A percentile compares a stretch with the other conserved stretches of the same genome.
Evolutionary conservation across 2,113 vertebrate species (phyloP).

Genomic region (Lethenteron reissneri): DNA sequence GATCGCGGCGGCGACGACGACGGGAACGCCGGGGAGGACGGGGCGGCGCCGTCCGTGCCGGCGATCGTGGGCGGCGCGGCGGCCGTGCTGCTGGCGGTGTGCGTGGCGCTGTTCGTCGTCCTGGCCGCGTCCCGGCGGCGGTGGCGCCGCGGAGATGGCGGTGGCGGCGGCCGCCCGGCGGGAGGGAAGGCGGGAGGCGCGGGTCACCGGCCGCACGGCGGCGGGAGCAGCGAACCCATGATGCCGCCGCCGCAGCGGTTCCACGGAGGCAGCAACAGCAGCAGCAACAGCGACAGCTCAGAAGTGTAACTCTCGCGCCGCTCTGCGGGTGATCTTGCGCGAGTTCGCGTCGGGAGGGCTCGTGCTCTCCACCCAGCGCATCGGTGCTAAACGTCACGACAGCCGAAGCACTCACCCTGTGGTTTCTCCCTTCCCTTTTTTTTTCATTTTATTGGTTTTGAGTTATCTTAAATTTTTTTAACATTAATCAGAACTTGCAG

Average conservation of each 20-base stretch:
- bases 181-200: neutral
- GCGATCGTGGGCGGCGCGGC: conserved; percentile 20
- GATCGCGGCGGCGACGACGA: too few species aligned
- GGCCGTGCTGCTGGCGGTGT: conserved; percentile 26
- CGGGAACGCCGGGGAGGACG: too few species aligned
- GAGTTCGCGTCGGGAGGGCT: too few species aligned
- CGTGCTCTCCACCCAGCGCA: too few species aligned
- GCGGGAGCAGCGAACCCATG: conserved; percentile 22
- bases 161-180: conserved; percentile 7
- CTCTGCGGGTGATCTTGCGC: too few species aligned
- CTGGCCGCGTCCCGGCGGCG: conserved; percentile 15
- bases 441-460: too few species aligned
- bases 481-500: too few species aligned
- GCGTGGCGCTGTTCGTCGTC: conserved; percentile 16
- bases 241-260: conserved; percentile 24
- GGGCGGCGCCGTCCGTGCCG: conserved; percentile 8
- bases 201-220: conserved; percentile 4
- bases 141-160: too few species aligned
- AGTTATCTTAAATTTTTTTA: too few species aligned
- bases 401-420: too few species aligned
- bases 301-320: conserved; percentile 22
- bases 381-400: too few species aligned
- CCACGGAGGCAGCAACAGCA: conserved; percentile 15
- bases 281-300: conserved; percentile 22
- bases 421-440: too few species aligned